A percentile compares a stretch with the other conserved stretches of the same genome.
These are phyloP conservation scores for Aspidiotus destructor DNA, from an alignment of 2,888 invertebrate species.

Conservation along the genomic window DNA sequence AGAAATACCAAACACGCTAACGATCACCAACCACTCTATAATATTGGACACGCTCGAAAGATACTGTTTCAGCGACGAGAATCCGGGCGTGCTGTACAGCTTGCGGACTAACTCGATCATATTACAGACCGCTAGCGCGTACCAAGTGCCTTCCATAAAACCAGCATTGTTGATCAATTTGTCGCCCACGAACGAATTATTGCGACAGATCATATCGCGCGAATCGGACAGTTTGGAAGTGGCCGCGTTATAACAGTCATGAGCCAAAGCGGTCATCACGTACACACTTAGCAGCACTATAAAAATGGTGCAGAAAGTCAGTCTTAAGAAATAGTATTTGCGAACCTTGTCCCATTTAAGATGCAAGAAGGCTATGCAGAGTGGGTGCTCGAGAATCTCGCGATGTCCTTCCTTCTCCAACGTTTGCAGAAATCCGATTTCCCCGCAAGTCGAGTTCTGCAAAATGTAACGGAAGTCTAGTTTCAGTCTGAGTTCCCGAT, in stretches of 20 bases:
- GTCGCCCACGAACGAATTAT: conserved; percentile 66
- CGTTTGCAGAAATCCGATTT: conserved; percentile 75
- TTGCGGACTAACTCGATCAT: conserved; percentile 70
- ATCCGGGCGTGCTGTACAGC: conserved; percentile 70
- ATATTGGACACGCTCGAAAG: conserved; percentile 74
- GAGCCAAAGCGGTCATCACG: conserved; percentile 69
- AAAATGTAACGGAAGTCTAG: conserved; percentile 72
- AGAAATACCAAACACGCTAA: conserved; percentile 72
- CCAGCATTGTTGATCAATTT: conserved; percentile 63
- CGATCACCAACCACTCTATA: conserved; percentile 77
- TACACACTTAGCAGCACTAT: conserved; percentile 71
- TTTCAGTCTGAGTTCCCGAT: conserved; percentile 71
- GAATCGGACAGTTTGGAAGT: conserved; percentile 33
- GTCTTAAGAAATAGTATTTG: conserved; percentile 71
- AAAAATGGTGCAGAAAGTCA: conserved; percentile 68
- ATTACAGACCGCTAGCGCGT: conserved; percentile 66
- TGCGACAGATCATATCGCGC: conserved; percentile 43
- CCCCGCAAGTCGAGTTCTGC: conserved; percentile 72
- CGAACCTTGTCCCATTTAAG: conserved; percentile 85
- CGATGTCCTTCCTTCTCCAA: conserved; percentile 84
- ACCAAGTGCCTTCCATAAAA: conserved; percentile 54
- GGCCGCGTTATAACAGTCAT: conserved; percentile 74
- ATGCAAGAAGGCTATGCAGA: conserved; percentile 77
- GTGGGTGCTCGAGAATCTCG: conserved; percentile 72
- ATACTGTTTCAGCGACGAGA: conserved; percentile 70